phyloP scores from a whole-genome alignment of 2,888 invertebrate genomes.

The Neuroscelio doddi region DNA sequence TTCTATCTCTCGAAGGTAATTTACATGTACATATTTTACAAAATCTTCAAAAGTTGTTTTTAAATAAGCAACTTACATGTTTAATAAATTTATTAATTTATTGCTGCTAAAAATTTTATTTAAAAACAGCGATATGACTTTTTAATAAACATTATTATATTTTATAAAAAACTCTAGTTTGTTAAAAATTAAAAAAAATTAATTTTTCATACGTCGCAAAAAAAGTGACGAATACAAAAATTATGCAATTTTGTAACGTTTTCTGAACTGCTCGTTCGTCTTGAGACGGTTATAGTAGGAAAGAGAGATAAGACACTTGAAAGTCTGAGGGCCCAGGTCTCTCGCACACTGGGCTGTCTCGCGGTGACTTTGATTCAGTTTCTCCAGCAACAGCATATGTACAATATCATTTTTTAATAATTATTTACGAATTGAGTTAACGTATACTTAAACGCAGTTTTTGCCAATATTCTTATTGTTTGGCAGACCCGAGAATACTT shows the following conservation, averaged over 20 bases:
- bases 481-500: slow-evolving; percentile 24
- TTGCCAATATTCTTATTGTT: slow-evolving; percentile 10
- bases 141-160: too few species aligned
- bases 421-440: slow-evolving; percentile 14
- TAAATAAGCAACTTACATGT: too few species aligned
- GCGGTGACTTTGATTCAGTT: slow-evolving; percentile 59
- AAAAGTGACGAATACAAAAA: background rate
- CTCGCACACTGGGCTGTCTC: slow-evolving; percentile 57
- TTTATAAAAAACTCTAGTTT: too few species aligned
- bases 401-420: slow-evolving; percentile 25
- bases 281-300: slow-evolving; percentile 62
- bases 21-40: too few species aligned
- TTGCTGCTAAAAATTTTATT: too few species aligned
- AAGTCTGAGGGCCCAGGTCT: slow-evolving; percentile 64
- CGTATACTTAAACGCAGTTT: slow-evolving; percentile 26
- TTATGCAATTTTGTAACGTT: slow-evolving; percentile 27
- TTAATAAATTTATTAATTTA: too few species aligned
- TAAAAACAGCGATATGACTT: too few species aligned
- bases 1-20: too few species aligned
- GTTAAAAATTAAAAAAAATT: too few species aligned
- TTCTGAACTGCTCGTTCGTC: slow-evolving; percentile 45
- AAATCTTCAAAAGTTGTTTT: too few species aligned
- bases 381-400: slow-evolving; percentile 32
- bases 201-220: too few species aligned
- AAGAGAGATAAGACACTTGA: slow-evolving; percentile 67